phyloP scores from a whole-genome alignment of 2,797 vertebrate genomes.

The Merluccius polli region DNA sequence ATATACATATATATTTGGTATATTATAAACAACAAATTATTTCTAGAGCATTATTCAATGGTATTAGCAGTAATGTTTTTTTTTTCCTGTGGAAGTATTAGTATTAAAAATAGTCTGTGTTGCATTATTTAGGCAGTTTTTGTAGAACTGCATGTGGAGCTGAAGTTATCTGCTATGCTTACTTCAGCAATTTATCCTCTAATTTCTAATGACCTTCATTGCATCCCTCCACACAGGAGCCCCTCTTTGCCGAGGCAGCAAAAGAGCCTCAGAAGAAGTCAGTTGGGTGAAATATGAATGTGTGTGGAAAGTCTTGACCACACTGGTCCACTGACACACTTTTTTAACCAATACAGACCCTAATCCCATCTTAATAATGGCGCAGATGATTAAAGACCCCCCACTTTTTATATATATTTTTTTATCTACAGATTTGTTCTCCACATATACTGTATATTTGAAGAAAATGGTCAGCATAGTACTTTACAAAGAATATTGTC shows the following conservation, averaged over 20 bases:
- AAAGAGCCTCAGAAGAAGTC: constrained; percentile 11
- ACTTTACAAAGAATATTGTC: neutral
- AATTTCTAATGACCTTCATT: constrained; percentile 41
- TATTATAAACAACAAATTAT: no score
- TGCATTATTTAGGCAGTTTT: neutral
- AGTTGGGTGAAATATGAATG: constrained; percentile 11
- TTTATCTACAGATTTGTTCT: neutral
- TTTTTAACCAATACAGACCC: neutral
- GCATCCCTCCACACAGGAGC: constrained; percentile 18
- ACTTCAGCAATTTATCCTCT: constrained; percentile 28
- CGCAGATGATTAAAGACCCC: no score
- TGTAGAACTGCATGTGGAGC: neutral
- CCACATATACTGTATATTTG: neutral
- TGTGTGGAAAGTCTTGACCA: neutral
- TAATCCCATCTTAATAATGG: neutral
- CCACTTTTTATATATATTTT: neutral
- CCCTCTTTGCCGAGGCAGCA: constrained; percentile 7
- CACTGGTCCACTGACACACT: neutral
- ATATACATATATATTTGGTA: no score
- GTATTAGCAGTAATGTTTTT: neutral
- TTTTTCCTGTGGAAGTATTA: no score
- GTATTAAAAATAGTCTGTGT: neutral
- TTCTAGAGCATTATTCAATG: neutral
- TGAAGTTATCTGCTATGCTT: constrained; percentile 15
- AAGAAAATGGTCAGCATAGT: neutral